Base-by-base conservation (phyloP, 2,797 vertebrate species). In the Zenarchopterus dispar region DNA sequence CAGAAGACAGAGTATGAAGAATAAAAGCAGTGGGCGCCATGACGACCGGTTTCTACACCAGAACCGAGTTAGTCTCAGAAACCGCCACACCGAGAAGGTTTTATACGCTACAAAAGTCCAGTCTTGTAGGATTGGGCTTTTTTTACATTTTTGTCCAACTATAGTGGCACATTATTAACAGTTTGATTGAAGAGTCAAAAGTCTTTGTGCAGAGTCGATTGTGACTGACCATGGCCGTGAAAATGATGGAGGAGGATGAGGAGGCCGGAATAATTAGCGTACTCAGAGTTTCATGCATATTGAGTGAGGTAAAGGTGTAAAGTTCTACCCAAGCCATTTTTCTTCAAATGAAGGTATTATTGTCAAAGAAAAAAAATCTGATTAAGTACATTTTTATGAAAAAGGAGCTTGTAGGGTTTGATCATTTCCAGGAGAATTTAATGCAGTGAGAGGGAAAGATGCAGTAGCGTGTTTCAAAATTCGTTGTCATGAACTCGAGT, bases 171-270 rank as follows among this genome's bases (percentile, higher is more conserved):
- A 54, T 55, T 45, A 64, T 55, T 55, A 41, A 17, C 22, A 11
- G 44, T 64, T 55, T 39, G 39, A 55, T 52, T 50, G 42, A 62
- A 62, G 59, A 65, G 22, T 39, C 45, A 17, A 17, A 42, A 55
- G 51, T 55, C 51, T 55, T 44, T n/a, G 45, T 18, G 11, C 21
- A 24, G 52, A 56, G 36, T 56, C 6, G 5, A 56, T 23, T 42
- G 5, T 21, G 45, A 56, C 44, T 36, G 13, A 24, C 53, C 33
- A 44, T 46, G 23, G 18, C 36, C 24, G 42, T 39, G 42, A 18
- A 21, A 22, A 26, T 43, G 52, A 15, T 56, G 52, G 7, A 65
- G 48, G 39, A 31, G n/a, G 7, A 65, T 41, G 39, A 31, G n/a
- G 39, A n/a, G 17, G 44, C 33, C 26, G 53, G 47, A 36, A 23